Base-by-base conservation (phyloP, 2,888 invertebrate species). In the Melitaea athalia region DNA sequence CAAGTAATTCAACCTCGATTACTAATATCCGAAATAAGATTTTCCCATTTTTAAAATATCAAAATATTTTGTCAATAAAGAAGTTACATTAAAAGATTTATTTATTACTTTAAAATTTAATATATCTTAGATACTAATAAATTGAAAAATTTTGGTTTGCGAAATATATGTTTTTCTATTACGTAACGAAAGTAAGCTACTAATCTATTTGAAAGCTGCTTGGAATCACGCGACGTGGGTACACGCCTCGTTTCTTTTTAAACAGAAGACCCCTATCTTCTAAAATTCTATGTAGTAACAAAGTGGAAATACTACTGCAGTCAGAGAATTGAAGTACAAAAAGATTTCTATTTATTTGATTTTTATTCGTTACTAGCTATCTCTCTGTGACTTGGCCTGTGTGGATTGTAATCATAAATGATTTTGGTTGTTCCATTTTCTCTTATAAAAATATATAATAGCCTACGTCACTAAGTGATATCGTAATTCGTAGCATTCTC, bases 121-220 rank as follows among this genome's bases (percentile, higher is more conserved):
- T 45, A 45, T 45, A 45, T 12, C 11, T 15, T 43, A 43, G 43
- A 55, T 45, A 17, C 55, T 43, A 63, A 55, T 45, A 53, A 14
- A 55, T 53, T 63, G 45, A 33, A 63, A 42, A 53, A 15, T 53
- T 45, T 63, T 55, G 59, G 33, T 59, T 64, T 42, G 5, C 57
- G 10, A 50, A 17, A 2, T 50, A 17, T 52, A 52, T 52, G 33
- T 53, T 55, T 49, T 33, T 71, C 75, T 72, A 78, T 74, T 72
- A 75, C 74, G 76, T 74, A 77, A 76, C 71, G 77, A 71, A 75
- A 72, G 68, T 72, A 72, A 70, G 73, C 74, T 72, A 74, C 76
- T 78, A 78, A 78, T 78, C 76, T 75, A 75, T 72, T 75, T 78
- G 76, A 78, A 76, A 78, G 78, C 77, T 73, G 74, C 69, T 74